Evolutionary conservation across 2,797 vertebrate species (phyloP).

Genomic region (Artibeus lituratus): DNA sequence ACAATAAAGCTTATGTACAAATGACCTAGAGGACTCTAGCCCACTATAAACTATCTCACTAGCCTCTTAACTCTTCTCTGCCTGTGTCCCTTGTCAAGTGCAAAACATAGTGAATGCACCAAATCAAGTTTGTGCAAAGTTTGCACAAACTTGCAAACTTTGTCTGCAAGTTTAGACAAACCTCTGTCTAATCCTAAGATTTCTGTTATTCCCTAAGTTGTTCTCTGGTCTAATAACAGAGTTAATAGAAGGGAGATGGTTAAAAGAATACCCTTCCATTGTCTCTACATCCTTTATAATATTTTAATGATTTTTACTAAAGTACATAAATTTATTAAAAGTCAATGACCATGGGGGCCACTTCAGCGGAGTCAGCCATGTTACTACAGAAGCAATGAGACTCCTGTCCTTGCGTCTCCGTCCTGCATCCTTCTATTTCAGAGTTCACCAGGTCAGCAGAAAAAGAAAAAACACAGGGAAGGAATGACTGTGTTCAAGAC

Average conservation of each 20-base stretch:
- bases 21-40: neutral
- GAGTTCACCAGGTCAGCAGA: neutral
- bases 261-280: neutral
- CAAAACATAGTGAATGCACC: neutral
- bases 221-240: neutral
- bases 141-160: no score
- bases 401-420: neutral
- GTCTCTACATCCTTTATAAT: neutral
- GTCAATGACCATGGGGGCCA: neutral
- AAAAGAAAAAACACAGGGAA: neutral
- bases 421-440: neutral
- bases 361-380: neutral
- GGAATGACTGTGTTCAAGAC: neutral
- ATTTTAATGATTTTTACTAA: slow-evolving; percentile 12
- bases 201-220: neutral
- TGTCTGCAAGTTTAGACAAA: neutral
- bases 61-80: neutral
- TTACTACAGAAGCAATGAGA: neutral
- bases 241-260: neutral
- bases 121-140: no score
- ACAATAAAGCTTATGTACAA: neutral
- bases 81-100: neutral
- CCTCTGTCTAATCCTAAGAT: neutral
- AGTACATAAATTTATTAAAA: neutral
- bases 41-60: neutral